Evolutionary conservation across 2,888 invertebrate species (phyloP).

Genomic region (Cosmia trapezina): DNA sequence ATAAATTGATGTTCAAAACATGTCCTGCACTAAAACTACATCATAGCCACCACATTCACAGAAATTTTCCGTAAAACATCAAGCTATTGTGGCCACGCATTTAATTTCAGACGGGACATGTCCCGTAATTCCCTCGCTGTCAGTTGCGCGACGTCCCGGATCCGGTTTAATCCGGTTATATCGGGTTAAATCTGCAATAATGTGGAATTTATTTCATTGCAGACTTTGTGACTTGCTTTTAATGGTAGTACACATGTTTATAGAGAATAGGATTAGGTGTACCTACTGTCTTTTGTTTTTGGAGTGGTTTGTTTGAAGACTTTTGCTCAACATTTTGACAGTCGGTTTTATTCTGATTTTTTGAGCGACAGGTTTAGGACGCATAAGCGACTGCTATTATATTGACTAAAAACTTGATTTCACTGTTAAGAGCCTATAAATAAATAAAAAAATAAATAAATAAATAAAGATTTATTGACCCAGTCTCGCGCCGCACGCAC

Average conservation of each 20-base stretch:
- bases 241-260: conserved; percentile 52
- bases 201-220: conserved; percentile 70
- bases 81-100: conserved; percentile 65
- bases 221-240: conserved; percentile 61
- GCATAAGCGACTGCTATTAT: background rate
- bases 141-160: conserved; percentile 68
- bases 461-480: too few species aligned
- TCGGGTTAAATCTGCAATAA: conserved; percentile 74
- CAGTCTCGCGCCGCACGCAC: too few species aligned
- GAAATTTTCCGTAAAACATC: conserved; percentile 58
- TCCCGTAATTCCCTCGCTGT: conserved; percentile 69
- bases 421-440: too few species aligned
- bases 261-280: conserved; percentile 30
- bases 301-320: background rate
- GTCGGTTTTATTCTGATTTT: background rate
- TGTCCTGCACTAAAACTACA: conserved; percentile 25
- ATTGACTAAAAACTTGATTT: background rate
- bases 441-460: too few species aligned
- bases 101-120: conserved; percentile 67
- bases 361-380: background rate
- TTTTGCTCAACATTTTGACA: background rate
- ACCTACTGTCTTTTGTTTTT: conserved; percentile 26
- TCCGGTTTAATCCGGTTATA: conserved; percentile 73
- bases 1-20: background rate
- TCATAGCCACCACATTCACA: conserved; percentile 36